A percentile compares a stretch with the other conserved stretches of the same genome.
Conservation (phyloP, 2,888 invertebrate species). For the Sclerodermus sp. region DNA sequence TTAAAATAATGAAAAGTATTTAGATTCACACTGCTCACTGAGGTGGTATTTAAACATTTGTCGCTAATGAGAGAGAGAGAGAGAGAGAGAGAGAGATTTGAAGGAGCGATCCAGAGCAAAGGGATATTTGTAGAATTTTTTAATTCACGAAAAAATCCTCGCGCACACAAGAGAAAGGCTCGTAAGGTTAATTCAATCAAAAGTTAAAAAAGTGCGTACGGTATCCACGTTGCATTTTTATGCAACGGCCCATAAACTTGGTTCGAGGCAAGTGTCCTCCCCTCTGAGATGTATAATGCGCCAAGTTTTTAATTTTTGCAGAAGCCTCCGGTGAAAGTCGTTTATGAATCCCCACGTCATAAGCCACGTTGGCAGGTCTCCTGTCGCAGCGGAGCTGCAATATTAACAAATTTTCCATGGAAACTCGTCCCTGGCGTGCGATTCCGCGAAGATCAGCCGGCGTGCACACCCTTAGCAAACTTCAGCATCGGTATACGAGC, state of each 20-base stretch:
- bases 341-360: constrained; percentile 23
- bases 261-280: background rate
- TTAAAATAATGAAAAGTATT: background rate
- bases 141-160: too few species aligned
- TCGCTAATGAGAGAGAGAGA: too few species aligned
- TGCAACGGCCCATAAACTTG: background rate
- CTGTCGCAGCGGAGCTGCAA: constrained; percentile 22
- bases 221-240: background rate
- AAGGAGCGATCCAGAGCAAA: too few species aligned
- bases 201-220: constrained; percentile 26
- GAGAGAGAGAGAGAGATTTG: too few species aligned
- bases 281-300: background rate
- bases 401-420: constrained; percentile 39
- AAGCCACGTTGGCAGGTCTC: constrained; percentile 5
- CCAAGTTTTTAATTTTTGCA: constrained; percentile 40
- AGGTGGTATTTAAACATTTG: too few species aligned
- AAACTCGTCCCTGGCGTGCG: constrained; percentile 37
- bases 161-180: too few species aligned
- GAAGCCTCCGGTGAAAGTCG: constrained; percentile 14
- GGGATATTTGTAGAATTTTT: too few species aligned
- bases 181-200: constrained; percentile 45
- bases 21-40: too few species aligned
- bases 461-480: constrained; percentile 22
- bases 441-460: constrained; percentile 31
- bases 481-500: constrained; percentile 25